A percentile compares a stretch with the other conserved stretches of the same genome.
These are phyloP conservation scores for Lynx canadensis DNA, from an alignment of 2,113 vertebrate species.

Conservation along the genomic window DNA sequence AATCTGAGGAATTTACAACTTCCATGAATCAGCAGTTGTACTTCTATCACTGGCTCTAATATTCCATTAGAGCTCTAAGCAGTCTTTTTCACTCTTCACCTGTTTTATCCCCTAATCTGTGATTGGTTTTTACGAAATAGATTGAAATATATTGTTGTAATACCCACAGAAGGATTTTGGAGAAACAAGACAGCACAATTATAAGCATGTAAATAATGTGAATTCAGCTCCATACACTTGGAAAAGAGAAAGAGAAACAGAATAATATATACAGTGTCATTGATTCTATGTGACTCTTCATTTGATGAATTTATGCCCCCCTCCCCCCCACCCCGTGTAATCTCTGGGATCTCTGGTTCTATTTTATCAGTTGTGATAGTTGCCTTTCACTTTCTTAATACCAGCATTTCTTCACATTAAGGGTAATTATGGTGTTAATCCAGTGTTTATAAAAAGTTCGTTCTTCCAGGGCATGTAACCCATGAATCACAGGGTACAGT, in stretches of 20 bases:
- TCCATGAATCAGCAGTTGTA: neutral
- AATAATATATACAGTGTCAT: too few species aligned
- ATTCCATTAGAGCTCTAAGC: neutral
- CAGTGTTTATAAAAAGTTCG: conserved; percentile 31
- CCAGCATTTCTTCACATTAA: conserved; percentile 33
- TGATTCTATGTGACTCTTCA: neutral
- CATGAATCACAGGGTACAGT: conserved; percentile 21
- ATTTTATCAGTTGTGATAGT: neutral
- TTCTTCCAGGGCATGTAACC: conserved; percentile 21
- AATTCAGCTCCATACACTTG: neutral
- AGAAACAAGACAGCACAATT: neutral
- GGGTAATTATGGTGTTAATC: conserved; percentile 34
- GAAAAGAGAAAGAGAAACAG: neutral
- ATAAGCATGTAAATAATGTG: neutral
- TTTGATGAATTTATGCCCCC: neutral
- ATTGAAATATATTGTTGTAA: neutral
- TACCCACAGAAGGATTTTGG: neutral
- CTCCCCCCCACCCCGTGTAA: neutral
- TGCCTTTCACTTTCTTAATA: neutral
- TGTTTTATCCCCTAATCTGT: neutral
- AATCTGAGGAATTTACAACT: neutral
- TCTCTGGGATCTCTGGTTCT: neutral
- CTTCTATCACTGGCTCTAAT: neutral
- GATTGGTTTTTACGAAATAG: neutral
- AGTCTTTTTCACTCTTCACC: neutral